Evolutionary conservation across 1,140 invertebrate species (phyloP).

Genomic region (Sesamia nonagrioides): DNA sequence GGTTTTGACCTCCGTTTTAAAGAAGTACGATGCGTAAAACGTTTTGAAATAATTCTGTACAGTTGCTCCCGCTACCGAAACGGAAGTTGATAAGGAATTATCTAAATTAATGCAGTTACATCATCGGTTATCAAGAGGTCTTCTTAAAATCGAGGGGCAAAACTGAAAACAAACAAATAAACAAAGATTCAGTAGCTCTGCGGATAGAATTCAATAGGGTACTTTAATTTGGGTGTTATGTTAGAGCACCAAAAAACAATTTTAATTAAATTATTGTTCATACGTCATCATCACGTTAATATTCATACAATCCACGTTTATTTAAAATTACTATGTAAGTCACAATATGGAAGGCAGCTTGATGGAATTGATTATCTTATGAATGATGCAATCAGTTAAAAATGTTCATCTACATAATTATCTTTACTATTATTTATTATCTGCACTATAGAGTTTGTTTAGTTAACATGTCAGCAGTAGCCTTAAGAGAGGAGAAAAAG

Average conservation of each 20-base stretch:
- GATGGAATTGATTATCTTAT: background rate
- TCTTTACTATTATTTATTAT: too few species aligned
- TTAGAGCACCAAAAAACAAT: background rate
- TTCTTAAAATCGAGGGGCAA: background rate
- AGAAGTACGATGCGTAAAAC: background rate
- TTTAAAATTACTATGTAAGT: conserved; percentile 11
- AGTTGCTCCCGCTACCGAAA: background rate
- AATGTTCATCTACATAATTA: background rate
- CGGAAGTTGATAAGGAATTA: background rate
- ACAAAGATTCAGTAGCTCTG: background rate
- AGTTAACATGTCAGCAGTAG: too few species aligned
- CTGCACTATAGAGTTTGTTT: too few species aligned
- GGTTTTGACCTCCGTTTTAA: background rate
- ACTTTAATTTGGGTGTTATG: background rate
- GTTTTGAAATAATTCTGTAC: background rate
- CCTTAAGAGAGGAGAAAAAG: too few species aligned
- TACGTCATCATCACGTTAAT: background rate
- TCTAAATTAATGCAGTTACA: background rate
- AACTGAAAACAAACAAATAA: background rate
- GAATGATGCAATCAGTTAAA: background rate
- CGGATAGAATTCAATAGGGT: background rate
- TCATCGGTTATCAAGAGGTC: background rate
- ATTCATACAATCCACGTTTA: background rate
- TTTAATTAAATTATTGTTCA: conserved; percentile 14
- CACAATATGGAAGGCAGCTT: background rate